Evolutionary conservation across 2,797 vertebrate genomes (phyloP).

Genomic region (Cossypha caffra): DNA sequence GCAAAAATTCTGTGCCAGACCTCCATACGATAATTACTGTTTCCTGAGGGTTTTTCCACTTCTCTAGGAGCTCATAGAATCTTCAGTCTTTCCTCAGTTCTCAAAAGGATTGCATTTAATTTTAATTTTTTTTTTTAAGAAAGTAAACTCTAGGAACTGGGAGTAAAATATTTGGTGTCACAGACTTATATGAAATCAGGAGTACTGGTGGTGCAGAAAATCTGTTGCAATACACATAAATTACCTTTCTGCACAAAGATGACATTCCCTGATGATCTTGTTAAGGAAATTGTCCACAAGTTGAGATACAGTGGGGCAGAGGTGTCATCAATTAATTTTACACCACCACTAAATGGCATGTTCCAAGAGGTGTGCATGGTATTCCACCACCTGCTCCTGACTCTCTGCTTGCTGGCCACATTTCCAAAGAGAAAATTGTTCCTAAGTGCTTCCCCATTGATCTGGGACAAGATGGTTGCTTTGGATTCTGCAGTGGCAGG

Average conservation of each 20-base stretch:
- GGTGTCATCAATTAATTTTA: neutral
- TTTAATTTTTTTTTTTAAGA: neutral
- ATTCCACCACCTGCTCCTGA: rapidly evolving
- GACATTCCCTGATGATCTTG: neutral
- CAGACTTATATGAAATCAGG: neutral
- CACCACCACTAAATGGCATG: neutral
- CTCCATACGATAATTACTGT: neutral
- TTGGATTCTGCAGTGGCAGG: neutral
- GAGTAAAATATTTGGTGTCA: neutral
- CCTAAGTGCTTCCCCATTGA: conserved; percentile 49
- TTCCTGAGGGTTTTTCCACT: neutral
- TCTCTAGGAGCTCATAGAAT: neutral
- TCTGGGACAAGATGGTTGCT: neutral
- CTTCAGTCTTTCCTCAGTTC: neutral
- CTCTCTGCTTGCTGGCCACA: neutral
- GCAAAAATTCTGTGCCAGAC: neutral
- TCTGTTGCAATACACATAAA: neutral
- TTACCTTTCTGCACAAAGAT: neutral
- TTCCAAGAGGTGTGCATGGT: neutral
- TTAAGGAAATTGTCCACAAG: neutral
- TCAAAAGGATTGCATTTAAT: neutral
- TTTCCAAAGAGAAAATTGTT: conserved; percentile 55
- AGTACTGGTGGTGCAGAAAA: neutral
- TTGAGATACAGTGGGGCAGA: neutral
- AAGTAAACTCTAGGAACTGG: neutral